Conservation (phyloP, 1,140 invertebrate species). For the Chymomyza costata region DNA sequence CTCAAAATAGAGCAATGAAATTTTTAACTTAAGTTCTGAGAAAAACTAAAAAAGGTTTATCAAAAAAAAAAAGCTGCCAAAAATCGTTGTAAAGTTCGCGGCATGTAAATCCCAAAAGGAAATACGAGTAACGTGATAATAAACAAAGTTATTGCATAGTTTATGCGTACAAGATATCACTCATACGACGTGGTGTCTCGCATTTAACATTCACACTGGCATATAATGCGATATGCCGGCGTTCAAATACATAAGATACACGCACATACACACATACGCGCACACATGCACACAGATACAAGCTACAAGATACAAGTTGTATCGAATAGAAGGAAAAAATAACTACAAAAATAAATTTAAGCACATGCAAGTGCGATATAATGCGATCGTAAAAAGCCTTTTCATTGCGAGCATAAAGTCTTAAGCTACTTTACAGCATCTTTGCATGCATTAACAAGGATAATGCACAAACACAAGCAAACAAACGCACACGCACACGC, state of each 20-base stretch:
- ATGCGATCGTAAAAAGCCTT: constrained; percentile 72
- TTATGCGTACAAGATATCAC: constrained; percentile 61
- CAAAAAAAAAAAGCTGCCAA: no score
- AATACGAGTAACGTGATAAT: constrained; percentile 36
- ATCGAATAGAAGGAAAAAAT: constrained; percentile 50
- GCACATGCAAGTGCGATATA: constrained; percentile 66
- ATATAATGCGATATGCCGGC: constrained; percentile 58
- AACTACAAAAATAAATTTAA: constrained; percentile 53
- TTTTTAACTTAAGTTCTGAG: no score
- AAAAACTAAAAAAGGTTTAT: no score
- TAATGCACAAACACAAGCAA: constrained; percentile 21
- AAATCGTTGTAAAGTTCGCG: no score
- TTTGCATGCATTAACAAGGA: constrained; percentile 69
- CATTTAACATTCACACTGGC: constrained; percentile 64
- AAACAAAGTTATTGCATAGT: constrained; percentile 70
- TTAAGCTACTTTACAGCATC: constrained; percentile 73
- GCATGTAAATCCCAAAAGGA: no score
- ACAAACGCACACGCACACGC: constrained; percentile 48
- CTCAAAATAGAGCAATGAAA: no score
- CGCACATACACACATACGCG: constrained; percentile 17
- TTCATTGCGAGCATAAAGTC: constrained; percentile 72
- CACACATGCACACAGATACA: constrained; percentile 16
- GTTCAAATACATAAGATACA: constrained; percentile 15
- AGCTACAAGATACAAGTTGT: constrained; percentile 16
- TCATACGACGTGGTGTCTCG: constrained; percentile 64